These are phyloP conservation scores for Chaitophorus viminalis DNA, from an alignment of 2,888 invertebrate species.

Conservation along the genomic window DNA sequence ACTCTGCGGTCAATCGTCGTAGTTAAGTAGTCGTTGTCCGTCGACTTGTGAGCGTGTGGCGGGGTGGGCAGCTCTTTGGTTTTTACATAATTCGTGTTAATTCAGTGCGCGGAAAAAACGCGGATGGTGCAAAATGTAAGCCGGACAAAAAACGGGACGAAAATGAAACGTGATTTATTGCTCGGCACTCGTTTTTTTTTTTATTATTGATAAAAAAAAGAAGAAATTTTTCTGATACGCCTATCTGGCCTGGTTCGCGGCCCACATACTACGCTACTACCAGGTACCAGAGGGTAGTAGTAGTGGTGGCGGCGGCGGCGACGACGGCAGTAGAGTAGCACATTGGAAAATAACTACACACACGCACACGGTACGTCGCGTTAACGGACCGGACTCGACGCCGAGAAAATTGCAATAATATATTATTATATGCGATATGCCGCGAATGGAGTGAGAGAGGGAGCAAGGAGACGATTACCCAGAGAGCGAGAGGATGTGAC, in stretches of 20 bases:
- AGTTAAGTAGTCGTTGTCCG: constrained; percentile 3
- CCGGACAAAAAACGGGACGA: constrained; percentile 30
- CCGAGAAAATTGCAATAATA: background rate
- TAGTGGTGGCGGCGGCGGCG: constrained; percentile 48
- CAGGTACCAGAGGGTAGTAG: constrained; percentile 50
- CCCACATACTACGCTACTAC: constrained; percentile 60
- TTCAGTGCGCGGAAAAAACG: constrained; percentile 10
- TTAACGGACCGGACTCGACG: constrained; percentile 2
- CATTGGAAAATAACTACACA: constrained; percentile 57
- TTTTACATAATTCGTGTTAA: constrained; percentile 55
- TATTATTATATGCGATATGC: too few relatives aligned
- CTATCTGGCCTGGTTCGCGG: constrained; percentile 61
- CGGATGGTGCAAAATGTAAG: background rate
- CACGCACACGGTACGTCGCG: background rate
- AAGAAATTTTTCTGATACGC: constrained; percentile 59
- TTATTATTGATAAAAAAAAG: constrained; percentile 51
- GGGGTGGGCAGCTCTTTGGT: constrained; percentile 6
- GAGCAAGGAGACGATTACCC: too few relatives aligned
- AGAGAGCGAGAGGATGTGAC: background rate
- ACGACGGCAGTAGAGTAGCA: constrained; percentile 4
- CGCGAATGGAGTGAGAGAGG: too few relatives aligned
- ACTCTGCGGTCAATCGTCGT: background rate
- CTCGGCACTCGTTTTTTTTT: constrained; percentile 39
- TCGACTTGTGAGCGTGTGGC: constrained; percentile 18
- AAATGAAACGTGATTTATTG: constrained; percentile 61